phyloP scores from a whole-genome alignment of 2,113 vertebrate species.

The Aspidoscelis tigris region DNA sequence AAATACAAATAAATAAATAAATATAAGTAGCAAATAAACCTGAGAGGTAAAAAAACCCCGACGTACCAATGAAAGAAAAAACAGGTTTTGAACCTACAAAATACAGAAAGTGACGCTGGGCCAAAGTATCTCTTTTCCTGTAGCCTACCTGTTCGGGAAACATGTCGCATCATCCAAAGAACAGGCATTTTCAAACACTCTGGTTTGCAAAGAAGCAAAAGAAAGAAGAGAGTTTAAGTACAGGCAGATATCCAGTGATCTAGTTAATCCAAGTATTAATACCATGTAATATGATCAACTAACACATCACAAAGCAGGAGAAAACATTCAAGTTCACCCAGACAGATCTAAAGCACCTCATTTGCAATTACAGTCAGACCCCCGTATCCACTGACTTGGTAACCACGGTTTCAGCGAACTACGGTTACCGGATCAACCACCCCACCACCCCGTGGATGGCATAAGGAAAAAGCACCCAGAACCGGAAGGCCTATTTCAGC shows the following conservation, averaged over 20 bases:
- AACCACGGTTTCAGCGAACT: no score
- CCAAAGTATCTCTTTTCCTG: not conserved
- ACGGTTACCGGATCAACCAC: no score
- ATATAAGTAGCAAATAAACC: not conserved
- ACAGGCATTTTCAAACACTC: constrained; percentile 41
- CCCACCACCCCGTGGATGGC: no score
- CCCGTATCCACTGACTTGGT: no score
- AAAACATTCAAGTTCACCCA: not conserved
- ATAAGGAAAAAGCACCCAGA: no score
- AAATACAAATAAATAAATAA: no score
- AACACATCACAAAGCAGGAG: not conserved
- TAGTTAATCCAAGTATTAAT: not conserved
- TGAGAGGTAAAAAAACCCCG: not conserved
- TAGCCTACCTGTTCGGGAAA: constrained; percentile 42
- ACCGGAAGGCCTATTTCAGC: no score
- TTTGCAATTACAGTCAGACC: not conserved
- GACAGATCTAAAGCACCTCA: not conserved
- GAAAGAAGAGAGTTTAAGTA: not conserved
- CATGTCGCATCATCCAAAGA: constrained; percentile 48
- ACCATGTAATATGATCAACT: not conserved
- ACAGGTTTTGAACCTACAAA: not conserved
- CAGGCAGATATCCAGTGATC: not conserved
- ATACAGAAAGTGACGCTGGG: not conserved
- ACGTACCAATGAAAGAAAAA: no score
- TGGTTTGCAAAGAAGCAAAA: constrained; percentile 4